Conservation (phyloP, 1,140 invertebrate genomes). For the Plectrocnemia conspersa region DNA sequence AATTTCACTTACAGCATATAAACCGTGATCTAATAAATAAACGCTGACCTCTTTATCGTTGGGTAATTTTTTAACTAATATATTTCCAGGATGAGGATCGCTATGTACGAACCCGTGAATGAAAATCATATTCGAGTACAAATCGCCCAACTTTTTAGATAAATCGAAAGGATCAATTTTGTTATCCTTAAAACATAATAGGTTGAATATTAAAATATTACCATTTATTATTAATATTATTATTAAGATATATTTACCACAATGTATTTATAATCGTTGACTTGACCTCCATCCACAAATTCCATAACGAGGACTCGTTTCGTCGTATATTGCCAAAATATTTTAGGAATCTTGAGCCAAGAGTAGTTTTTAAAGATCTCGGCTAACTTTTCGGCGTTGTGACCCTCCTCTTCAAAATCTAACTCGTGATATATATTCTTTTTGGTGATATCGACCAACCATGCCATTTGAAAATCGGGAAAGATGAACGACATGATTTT, state of each 20-base stretch:
- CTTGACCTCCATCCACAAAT: slow-evolving; percentile 87
- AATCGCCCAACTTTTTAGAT: slow-evolving; percentile 76
- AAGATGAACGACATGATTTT: slow-evolving; percentile 81
- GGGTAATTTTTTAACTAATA: slow-evolving; percentile 71
- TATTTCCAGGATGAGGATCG: slow-evolving; percentile 98
- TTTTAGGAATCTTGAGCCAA: slow-evolving; percentile 70
- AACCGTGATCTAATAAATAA: slow-evolving; percentile 90
- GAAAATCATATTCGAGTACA: slow-evolving; percentile 99
- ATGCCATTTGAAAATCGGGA: slow-evolving; percentile 94
- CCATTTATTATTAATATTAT: background rate
- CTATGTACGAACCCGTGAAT: slow-evolving; percentile 96
- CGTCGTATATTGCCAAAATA: slow-evolving; percentile 80
- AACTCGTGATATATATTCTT: slow-evolving; percentile 91
- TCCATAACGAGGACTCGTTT: slow-evolving; percentile 93
- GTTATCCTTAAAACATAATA: slow-evolving; percentile 48
- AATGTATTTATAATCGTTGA: slow-evolving; percentile 90
- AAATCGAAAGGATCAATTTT: slow-evolving; percentile 78
- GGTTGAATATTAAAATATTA: slow-evolving; percentile 1
- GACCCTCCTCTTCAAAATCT: slow-evolving; percentile 86
- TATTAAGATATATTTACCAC: slow-evolving; percentile 44
- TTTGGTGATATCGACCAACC: slow-evolving; percentile 94
- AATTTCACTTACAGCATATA: slow-evolving; percentile 78
- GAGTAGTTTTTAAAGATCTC: slow-evolving; percentile 60
- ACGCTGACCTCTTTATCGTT: slow-evolving; percentile 66
- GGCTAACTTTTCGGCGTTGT: slow-evolving; percentile 81